Conservation (phyloP, 2,113 vertebrate species). For the Callipepla californica region DNA sequence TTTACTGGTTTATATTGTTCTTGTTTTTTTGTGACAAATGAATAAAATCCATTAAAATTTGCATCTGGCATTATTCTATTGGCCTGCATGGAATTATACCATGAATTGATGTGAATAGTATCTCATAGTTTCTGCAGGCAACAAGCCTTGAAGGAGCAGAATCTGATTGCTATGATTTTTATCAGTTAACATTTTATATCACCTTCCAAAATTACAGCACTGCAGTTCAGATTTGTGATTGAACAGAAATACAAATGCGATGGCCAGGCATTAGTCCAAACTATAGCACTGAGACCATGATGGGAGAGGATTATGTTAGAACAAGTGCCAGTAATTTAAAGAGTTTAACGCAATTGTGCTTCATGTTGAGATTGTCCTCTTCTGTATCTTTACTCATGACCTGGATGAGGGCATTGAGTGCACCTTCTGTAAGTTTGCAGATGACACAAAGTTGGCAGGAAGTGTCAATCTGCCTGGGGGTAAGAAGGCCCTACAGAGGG, state of each 20-base stretch:
- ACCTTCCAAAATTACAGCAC: neutral
- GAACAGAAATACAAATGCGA: neutral
- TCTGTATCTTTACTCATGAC: too few species aligned
- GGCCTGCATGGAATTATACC: neutral
- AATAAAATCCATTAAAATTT: neutral
- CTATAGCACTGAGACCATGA: neutral
- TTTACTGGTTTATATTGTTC: neutral
- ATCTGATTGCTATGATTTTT: neutral
- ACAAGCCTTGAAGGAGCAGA: neutral
- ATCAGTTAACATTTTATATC: neutral
- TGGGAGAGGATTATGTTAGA: rapidly evolving
- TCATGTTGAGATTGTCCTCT: neutral
- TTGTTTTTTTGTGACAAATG: neutral
- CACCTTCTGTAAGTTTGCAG: too few species aligned
- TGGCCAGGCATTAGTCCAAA: neutral
- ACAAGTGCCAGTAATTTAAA: neutral
- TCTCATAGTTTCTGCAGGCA: neutral
- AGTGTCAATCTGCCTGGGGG: too few species aligned
- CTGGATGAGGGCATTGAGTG: too few species aligned
- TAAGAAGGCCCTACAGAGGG: too few species aligned
- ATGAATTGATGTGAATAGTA: neutral
- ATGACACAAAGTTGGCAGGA: too few species aligned
- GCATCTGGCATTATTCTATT: neutral
- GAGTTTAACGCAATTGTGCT: neutral
- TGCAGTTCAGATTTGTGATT: neutral